These are phyloP conservation scores for Aethes cnicana DNA, from an alignment of 2,888 invertebrate species.

Conservation along the genomic window DNA sequence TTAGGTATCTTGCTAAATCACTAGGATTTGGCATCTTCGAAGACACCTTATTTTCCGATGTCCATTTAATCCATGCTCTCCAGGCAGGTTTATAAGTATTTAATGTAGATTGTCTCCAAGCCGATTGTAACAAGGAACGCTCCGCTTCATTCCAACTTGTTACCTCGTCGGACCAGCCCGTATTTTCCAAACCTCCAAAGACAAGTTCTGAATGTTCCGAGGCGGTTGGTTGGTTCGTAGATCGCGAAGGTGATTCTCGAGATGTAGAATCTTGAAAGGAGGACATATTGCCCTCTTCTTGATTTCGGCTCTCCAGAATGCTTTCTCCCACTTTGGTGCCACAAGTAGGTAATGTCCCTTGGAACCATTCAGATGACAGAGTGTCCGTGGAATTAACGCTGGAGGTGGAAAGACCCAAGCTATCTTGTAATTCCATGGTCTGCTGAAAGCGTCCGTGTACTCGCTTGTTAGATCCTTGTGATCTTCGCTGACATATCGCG, in stretches of 20 bases:
- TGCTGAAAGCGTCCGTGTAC: conserved; percentile 24
- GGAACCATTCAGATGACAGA: conserved; percentile 24
- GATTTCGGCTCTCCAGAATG: conserved; percentile 5
- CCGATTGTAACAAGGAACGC: not conserved
- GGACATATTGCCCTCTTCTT: not conserved
- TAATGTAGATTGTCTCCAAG: conserved; percentile 27
- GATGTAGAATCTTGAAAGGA: conserved; percentile 4
- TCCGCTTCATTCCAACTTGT: conserved; percentile 9
- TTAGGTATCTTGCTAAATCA: not conserved
- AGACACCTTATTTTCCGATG: not conserved
- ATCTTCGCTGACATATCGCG: conserved; percentile 23
- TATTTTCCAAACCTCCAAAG: conserved; percentile 35
- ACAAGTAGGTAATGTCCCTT: conserved; percentile 17
- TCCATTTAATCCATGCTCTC: conserved; percentile 30
- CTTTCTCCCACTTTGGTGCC: conserved; percentile 12
- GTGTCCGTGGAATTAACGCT: conserved; percentile 25
- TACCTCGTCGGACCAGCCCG: conserved; percentile 32
- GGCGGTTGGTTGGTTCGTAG: conserved; percentile 29
- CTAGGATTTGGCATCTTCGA: not conserved
- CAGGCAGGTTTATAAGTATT: conserved; percentile 30
- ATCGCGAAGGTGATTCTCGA: conserved; percentile 15
- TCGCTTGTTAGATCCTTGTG: conserved; percentile 16
- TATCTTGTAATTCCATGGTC: conserved; percentile 18
- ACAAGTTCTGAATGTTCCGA: conserved; percentile 32
- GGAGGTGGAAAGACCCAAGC: conserved; percentile 33